Base-by-base conservation (phyloP, 2,113 vertebrate species). In the Poicephalus gulielmi region DNA sequence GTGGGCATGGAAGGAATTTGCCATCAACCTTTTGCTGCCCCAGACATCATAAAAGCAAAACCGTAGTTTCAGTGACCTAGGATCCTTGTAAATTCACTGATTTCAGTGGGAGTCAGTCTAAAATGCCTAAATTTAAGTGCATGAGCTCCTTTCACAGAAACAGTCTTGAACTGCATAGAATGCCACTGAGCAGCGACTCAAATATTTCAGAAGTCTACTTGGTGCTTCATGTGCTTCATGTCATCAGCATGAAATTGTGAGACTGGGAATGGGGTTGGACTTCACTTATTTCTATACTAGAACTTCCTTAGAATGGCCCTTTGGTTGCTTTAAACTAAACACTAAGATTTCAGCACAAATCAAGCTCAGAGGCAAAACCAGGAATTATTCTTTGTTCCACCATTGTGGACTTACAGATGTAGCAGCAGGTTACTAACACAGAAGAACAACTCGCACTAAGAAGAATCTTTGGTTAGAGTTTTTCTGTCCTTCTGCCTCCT, bases 221-320 rank as follows among this genome's bases (percentile, higher is more conserved):
- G 10, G 12, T 60, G 5, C 70, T 86, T 81, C 5, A 13, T 69
- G 30, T 33, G 5, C 74, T 88, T 86, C 5, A 19, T 69, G n/a
- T 53, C 19, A 71, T 13, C 68, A 52, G 9, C 3, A 41, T 50
- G 71, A 90, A 88, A 76, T 35, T 6, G 1, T 23, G n/a, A 46
- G 35, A 41, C 7, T 49, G 2, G 2, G 2, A 1, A 17, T 27
- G 15, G 15, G 5, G 6, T 13, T 78, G 6, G 37, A 50, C 15
- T 37, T 7, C 4, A 30, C 9, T 86, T 86, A 37, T 6, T 84
- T 7, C 3, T 60, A 35, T 83, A 17, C 30, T 11, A 55, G 12
- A 59, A 6, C 10, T 71, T 78, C 53, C 35, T 73, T 90, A 63
- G 31, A 64, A 79, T 35, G 6, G 0, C 78, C 27, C 15, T 27